Evolutionary conservation across 2,113 vertebrate genomes (phyloP).

Genomic region (Okapia johnstoni): DNA sequence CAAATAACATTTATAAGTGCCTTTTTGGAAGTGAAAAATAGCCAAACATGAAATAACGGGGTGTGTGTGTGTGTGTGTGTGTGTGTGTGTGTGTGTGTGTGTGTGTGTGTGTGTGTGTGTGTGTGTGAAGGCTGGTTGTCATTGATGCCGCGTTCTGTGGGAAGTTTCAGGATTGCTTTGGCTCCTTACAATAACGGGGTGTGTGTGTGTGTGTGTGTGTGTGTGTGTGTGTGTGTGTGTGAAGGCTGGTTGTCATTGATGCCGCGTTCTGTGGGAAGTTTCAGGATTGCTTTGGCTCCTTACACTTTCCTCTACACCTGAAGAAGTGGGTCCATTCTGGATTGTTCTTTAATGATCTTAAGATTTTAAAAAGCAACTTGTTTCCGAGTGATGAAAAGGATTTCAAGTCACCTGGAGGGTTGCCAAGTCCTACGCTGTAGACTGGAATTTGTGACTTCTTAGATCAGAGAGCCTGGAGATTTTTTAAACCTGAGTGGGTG

Average conservation of each 20-base stretch:
- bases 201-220: too few relatives aligned
- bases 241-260: neutral
- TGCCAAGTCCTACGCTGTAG: neutral
- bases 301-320: neutral
- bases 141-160: neutral
- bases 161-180: neutral
- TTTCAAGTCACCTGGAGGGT: neutral
- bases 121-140: neutral
- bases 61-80: too few relatives aligned
- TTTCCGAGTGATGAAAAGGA: neutral
- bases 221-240: neutral
- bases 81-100: too few relatives aligned
- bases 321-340: slow-evolving; percentile 39
- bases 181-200: neutral
- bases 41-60: neutral
- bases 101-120: rapidly evolving
- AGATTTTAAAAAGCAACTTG: neutral
- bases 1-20: slow-evolving; percentile 5
- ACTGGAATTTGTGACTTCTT: neutral
- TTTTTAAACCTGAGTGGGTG: slow-evolving; percentile 3
- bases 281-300: neutral
- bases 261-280: neutral
- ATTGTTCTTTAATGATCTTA: slow-evolving; percentile 2
- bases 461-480: neutral
- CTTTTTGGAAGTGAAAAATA: slow-evolving; percentile 19